A percentile compares a stretch with the other conserved stretches of the same genome.
Conservation (phyloP, 2,888 invertebrate genomes). For the Rhamnusium bicolor region DNA sequence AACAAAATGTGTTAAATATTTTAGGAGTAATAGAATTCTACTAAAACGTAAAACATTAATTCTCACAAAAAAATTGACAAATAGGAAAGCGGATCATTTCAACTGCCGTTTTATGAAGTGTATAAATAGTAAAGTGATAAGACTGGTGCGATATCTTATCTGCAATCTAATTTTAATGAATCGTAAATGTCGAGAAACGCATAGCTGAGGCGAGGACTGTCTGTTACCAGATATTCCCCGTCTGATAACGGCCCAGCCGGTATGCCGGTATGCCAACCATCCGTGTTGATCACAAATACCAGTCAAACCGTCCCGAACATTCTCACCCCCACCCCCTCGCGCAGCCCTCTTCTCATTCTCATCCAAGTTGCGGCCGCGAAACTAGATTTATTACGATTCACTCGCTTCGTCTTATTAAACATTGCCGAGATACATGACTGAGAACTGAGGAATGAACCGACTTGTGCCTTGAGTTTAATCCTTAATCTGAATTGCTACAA, state of each 20-base stretch:
- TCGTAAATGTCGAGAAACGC: constrained; percentile 66
- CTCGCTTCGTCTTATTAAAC: constrained; percentile 42
- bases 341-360: constrained; percentile 6
- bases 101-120: constrained; percentile 17
- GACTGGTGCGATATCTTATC: constrained; percentile 27
- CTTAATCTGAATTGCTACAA: constrained; percentile 37
- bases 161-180: constrained; percentile 67
- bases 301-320: constrained; percentile 48
- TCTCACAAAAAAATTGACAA: not conserved
- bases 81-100: not conserved
- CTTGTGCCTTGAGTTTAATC: constrained; percentile 41
- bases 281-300: constrained; percentile 67
- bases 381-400: constrained; percentile 42
- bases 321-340: constrained; percentile 21
- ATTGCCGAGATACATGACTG: constrained; percentile 46
- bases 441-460: constrained; percentile 39
- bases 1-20: too few relatives aligned
- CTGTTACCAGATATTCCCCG: constrained; percentile 63
- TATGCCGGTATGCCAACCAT: constrained; percentile 65
- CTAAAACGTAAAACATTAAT: too few relatives aligned
- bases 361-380: constrained; percentile 34
- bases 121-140: constrained; percentile 29
- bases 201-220: constrained; percentile 63
- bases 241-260: constrained; percentile 59
- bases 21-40: too few relatives aligned